Percentiles rank a stretch among this genome's conserved stretches.
These are phyloP conservation scores for Philonicus albiceps DNA, from an alignment of 2,888 invertebrate species.

Conservation along the genomic window DNA sequence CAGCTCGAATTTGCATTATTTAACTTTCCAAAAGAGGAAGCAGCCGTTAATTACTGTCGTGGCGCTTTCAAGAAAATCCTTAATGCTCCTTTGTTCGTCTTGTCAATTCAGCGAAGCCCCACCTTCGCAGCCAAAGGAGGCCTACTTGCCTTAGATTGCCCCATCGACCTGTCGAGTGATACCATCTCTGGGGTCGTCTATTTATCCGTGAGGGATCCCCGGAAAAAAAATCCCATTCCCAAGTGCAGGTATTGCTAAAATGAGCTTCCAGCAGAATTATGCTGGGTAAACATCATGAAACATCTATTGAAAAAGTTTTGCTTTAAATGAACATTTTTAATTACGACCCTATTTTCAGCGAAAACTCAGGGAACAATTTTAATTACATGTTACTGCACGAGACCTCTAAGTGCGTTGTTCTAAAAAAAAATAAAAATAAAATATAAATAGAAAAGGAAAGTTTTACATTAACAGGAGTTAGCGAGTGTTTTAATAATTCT, in stretches of 20 bases:
- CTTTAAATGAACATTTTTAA: conserved; percentile 23
- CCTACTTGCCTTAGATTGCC: neutral
- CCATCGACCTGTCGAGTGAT: neutral
- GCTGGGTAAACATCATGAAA: conserved; percentile 1
- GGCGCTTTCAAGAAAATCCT: neutral
- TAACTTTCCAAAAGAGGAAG: neutral
- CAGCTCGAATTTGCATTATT: neutral
- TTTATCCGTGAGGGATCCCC: neutral
- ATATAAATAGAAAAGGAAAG: neutral
- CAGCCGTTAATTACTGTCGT: neutral
- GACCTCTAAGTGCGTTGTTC: neutral
- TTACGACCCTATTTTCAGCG: neutral
- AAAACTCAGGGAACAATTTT: neutral
- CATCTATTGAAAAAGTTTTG: conserved; percentile 13
- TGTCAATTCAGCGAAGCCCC: neutral
- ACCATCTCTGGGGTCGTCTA: neutral
- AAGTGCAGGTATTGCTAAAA: neutral
- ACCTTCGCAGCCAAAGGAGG: neutral
- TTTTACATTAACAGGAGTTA: neutral
- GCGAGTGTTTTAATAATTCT: neutral
- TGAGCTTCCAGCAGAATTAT: neutral
- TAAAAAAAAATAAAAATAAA: neutral
- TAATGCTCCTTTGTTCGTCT: neutral
- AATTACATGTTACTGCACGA: conserved; percentile 14
- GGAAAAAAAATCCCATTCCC: neutral